Evolutionary conservation across 2,797 vertebrate genomes (phyloP), one percentile per base, ranked within the genome.

Genomic region (Sardinella longiceps): DNA sequence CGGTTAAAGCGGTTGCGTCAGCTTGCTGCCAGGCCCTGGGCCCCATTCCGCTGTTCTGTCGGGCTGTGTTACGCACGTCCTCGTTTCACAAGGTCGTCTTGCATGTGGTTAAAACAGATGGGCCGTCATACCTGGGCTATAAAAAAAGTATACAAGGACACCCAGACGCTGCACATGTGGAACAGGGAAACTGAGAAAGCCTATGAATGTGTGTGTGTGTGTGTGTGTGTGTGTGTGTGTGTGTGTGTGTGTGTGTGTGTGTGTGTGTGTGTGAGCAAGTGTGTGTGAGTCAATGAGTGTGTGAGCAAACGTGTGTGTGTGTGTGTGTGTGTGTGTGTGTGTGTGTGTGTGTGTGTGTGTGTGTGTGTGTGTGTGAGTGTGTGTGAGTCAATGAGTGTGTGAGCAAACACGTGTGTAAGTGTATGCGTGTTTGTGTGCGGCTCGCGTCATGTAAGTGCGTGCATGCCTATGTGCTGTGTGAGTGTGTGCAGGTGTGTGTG

Each of bases 61-160:
- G 5, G 39, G 66, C 33, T 39, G 66, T 23, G 66, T 74, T 74
- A 74, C 66, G 66, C 66, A 74, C 66, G 33, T 15, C 66, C 33
- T 37, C 14, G 12, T 74, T 74, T 74, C 66, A 74, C 66, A 74
- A 74, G 66, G 66, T 39, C 33, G 33, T 30, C 66, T 39, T 74
- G 66, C 66, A 74, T 74, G 66, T 74, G 66, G 66, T 74, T 33
- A 39, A 20, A 74, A 74, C 66, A 74, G 66, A 74, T 74, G 66
- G 66, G 5, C 66, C 14, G 33, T 33, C 66, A 74, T 74, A 74
- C 66, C 66, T 74, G 66, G 66, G 20, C 15, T 20, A 74, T 74
- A 74, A 74, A 74, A 74, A 74, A 18, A 74, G 20, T 70, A 74
- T 74, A 74, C 66, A 74, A 74, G 66, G 66, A 74, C 66, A 74